Evolutionary conservation across 2,797 vertebrate genomes (phyloP).

Genomic region (Danio tinwini): DNA sequence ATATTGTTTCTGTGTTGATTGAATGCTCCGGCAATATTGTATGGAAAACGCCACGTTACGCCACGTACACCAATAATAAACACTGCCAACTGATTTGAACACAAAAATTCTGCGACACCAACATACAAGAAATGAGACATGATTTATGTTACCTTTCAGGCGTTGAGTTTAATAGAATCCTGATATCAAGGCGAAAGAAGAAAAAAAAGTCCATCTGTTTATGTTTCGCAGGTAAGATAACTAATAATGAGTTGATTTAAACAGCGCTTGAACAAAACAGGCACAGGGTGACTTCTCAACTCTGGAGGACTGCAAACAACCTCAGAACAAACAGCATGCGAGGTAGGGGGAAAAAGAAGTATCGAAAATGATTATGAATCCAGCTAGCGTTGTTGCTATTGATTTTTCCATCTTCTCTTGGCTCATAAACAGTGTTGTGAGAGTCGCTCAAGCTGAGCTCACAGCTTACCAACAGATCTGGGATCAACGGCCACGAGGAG

Average conservation of each 20-base stretch:
- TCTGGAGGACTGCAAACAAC: constrained; percentile 18
- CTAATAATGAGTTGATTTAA: constrained; percentile 56
- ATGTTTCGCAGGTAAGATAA: constrained; percentile 50
- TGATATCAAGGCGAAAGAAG: neutral
- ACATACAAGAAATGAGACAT: constrained; percentile 1
- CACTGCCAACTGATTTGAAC: constrained; percentile 1
- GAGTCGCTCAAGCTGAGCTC: constrained; percentile 47
- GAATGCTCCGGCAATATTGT: constrained; percentile 7
- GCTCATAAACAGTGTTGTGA: constrained; percentile 56
- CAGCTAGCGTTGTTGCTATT: constrained; percentile 54
- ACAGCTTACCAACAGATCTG: constrained; percentile 57
- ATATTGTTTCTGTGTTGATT: neutral
- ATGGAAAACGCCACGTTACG: neutral
- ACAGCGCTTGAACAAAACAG: constrained; percentile 47
- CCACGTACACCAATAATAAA: neutral
- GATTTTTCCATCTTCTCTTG: constrained; percentile 59
- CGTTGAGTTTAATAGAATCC: constrained; percentile 9
- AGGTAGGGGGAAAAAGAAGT: constrained; percentile 13
- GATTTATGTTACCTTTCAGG: constrained; percentile 20
- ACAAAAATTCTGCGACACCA: neutral
- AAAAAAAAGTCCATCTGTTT: constrained; percentile 45
- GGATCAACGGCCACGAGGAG: constrained; percentile 32
- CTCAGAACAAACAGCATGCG: neutral
- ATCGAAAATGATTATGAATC: constrained; percentile 59
- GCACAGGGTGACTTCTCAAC: constrained; percentile 12